These are phyloP conservation scores for Mythimna vitellina DNA, from an alignment of 2,888 invertebrate genomes.

Conservation along the genomic window DNA sequence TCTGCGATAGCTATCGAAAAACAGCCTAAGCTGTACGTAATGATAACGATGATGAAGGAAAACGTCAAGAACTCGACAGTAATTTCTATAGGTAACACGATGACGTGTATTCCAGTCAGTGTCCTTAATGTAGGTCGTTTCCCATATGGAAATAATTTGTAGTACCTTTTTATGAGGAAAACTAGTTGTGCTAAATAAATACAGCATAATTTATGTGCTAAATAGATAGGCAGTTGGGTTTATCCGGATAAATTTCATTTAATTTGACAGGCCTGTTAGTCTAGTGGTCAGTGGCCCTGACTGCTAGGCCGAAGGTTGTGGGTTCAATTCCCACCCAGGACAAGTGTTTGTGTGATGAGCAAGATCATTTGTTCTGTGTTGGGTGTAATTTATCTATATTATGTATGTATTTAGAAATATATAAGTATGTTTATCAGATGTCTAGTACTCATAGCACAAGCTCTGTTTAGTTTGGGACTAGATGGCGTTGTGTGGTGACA, in stretches of 20 bases:
- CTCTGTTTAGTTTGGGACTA: too few species aligned
- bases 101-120: slow-evolving; percentile 31
- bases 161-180: slow-evolving; percentile 46
- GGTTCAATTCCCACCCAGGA: too few species aligned
- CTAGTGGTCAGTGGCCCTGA: too few species aligned
- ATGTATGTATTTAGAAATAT: too few species aligned
- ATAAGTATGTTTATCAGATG: too few species aligned
- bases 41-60: not conserved
- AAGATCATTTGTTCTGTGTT: too few species aligned
- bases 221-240: slow-evolving; percentile 23
- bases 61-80: slow-evolving; percentile 10
- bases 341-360: too few species aligned
- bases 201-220: slow-evolving; percentile 22
- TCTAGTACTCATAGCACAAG: too few species aligned
- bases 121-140: slow-evolving; percentile 61
- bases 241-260: slow-evolving; percentile 15
- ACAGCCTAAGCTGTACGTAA: not conserved
- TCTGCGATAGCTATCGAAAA: not conserved
- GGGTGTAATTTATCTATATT: too few species aligned
- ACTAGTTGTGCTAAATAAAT: slow-evolving; percentile 28
- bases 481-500: too few species aligned
- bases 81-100: slow-evolving; percentile 7
- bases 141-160: slow-evolving; percentile 53
- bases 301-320: too few species aligned
- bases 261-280: too few species aligned